phyloP scores from a whole-genome alignment of 2,797 vertebrate species.

The Hippocampus kuda region DNA sequence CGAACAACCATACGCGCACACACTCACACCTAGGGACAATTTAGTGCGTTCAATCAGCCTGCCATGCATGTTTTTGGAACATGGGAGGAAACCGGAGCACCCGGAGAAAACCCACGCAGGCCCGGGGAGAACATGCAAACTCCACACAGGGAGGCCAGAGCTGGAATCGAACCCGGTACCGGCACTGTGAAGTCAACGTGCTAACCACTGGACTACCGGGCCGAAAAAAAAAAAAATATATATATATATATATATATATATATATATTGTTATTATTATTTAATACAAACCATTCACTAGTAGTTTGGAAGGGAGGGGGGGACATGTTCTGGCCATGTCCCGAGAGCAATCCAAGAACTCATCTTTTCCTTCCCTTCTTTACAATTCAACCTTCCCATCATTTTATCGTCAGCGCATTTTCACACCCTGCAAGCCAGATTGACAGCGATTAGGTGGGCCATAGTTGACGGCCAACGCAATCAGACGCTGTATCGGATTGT shows the following conservation, averaged over 20 bases:
- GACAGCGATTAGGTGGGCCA: constrained; percentile 78
- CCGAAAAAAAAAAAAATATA: too few relatives aligned
- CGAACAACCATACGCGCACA: too few relatives aligned
- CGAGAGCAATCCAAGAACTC: constrained; percentile 36
- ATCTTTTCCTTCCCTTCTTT: constrained; percentile 38
- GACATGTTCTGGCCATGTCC: constrained; percentile 2
- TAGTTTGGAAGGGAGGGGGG: neutral
- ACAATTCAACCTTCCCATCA: constrained; percentile 47
- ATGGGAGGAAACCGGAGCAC: too few relatives aligned
- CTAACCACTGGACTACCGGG: too few relatives aligned
- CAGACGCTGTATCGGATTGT: constrained; percentile 70
- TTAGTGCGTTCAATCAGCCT: too few relatives aligned
- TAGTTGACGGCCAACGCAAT: constrained; percentile 70
- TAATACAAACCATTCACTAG: neutral
- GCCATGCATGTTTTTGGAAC: too few relatives aligned
- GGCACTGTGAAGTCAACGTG: too few relatives aligned
- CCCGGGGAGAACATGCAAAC: too few relatives aligned
- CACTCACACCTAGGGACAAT: too few relatives aligned
- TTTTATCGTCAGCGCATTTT: constrained; percentile 48
- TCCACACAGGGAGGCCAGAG: too few relatives aligned
- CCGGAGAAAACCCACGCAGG: too few relatives aligned
- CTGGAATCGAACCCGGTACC: too few relatives aligned
- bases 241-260: neutral
- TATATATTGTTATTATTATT: neutral
- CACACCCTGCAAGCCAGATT: constrained; percentile 58